Base-by-base conservation (phyloP, 2,113 vertebrate genomes). In the Carassius gibelio region DNA sequence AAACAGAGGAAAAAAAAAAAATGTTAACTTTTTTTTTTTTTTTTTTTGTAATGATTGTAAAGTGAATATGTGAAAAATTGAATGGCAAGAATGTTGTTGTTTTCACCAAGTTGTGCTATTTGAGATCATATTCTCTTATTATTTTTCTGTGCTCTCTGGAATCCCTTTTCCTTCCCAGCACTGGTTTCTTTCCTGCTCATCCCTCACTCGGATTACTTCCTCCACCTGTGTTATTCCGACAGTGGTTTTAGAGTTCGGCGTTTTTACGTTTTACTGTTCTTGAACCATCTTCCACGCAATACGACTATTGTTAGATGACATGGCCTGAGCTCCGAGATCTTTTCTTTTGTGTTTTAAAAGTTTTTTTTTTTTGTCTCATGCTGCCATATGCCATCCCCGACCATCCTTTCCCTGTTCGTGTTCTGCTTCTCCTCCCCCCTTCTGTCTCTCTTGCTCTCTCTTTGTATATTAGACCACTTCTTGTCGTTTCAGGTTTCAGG, bases 401-500 rank as follows among this genome's bases (percentile, higher is more conserved):
- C 50, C 66, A 69, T 86, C 90, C 85, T 91, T 85, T 80, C 30
- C 38, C 21, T 55, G 26, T 57, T 30, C 64, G 45, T 69, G 61
- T 81, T 59, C 61, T 66, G 19, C 48, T 88, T 48, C 38, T 87
- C 88, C 88, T 77, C 75, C 89, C 83, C 68, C 86, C 85, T 30
- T 75, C 84, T 57, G 45, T 48, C 45, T 48, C 45, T 48, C 50
- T 15, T 4, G 1, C 50, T 52, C 50, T 52, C 48, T 13, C 48
- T 50, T 84, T 95, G 93, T 95, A 92, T 95, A 95, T 95, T 95
- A 95, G 93, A 95, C 94, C 94, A 94, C 93, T 95, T 95, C 95
- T 95, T 95, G 94, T 95, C 95, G 94, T 95, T 95, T 93, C 95
- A 95, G 95, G 95, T 95, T 95, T 94, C 95, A 95, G 92, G 95